Evolutionary conservation across 2,797 vertebrate species (phyloP).

Genomic region (Phalloptychus januarius): DNA sequence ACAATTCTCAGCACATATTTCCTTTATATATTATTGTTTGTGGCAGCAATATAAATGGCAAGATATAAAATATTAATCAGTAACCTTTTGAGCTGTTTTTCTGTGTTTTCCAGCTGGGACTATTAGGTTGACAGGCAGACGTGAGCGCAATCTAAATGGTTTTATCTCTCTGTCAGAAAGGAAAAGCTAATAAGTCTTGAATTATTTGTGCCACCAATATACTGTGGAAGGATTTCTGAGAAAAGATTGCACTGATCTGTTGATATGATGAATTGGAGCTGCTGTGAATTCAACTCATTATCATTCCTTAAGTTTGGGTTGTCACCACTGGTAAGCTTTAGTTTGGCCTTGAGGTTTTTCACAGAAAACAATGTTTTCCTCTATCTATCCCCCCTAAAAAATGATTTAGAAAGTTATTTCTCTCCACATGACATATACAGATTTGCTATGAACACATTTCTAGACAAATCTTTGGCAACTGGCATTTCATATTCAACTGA

Average conservation of each 20-base stretch:
- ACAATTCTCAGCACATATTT: background rate
- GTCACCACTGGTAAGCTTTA: background rate
- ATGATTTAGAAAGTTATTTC: background rate
- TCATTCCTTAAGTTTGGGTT: background rate
- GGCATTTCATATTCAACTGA: background rate
- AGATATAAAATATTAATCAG: slow-evolving; percentile 12
- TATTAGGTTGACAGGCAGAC: background rate
- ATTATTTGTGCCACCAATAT: background rate
- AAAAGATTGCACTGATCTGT: background rate
- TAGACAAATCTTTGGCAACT: background rate
- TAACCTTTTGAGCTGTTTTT: slow-evolving; percentile 2
- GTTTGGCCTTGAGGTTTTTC: background rate
- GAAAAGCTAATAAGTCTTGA: background rate
- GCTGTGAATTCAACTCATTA: background rate
- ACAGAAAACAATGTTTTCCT: background rate
- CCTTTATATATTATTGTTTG: background rate
- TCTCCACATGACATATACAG: background rate
- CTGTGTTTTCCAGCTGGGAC: background rate
- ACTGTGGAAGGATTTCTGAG: background rate
- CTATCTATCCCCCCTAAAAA: background rate
- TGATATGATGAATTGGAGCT: background rate
- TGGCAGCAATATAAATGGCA: slow-evolving; percentile 3
- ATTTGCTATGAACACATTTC: background rate
- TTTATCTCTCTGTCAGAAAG: background rate
- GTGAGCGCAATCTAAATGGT: background rate